phyloP scores from a whole-genome alignment of 2,797 vertebrate species.

The Huso huso region DNA sequence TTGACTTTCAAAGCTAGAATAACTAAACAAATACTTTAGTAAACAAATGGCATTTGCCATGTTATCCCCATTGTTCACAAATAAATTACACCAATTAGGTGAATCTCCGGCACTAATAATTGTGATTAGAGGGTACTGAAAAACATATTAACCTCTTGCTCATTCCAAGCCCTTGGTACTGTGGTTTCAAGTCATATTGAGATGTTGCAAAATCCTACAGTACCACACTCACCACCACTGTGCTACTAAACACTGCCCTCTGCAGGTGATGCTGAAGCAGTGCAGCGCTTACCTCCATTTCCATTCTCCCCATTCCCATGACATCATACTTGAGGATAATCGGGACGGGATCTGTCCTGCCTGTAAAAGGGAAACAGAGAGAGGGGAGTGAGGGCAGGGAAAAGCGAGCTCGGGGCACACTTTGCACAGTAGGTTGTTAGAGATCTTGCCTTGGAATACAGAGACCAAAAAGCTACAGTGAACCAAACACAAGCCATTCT shows the following conservation, averaged over 20 bases:
- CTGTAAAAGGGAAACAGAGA: constrained; percentile 60
- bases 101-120: no score
- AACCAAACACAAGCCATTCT: constrained; percentile 98
- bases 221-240: no score
- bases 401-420: constrained; percentile 20
- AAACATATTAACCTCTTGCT: no score
- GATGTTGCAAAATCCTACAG: no score
- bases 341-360: constrained; percentile 95
- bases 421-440: constrained; percentile 95
- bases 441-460: constrained; percentile 99
- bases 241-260: not conserved
- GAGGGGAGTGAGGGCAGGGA: constrained; percentile 31
- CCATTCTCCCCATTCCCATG: constrained; percentile 99
- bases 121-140: no score
- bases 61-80: no score
- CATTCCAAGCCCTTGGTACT: no score
- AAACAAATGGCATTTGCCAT: no score
- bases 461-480: constrained; percentile 99
- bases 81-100: no score
- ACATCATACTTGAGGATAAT: constrained; percentile 98
- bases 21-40: no score
- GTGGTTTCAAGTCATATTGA: no score
- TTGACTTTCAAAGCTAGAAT: no score
- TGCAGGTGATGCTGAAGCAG: not conserved
- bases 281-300: constrained; percentile 84